A percentile compares a stretch with the other conserved stretches of the same genome.
Evolutionary conservation across 2,888 invertebrate genomes (phyloP).

Genomic region (Netelia inedita): DNA sequence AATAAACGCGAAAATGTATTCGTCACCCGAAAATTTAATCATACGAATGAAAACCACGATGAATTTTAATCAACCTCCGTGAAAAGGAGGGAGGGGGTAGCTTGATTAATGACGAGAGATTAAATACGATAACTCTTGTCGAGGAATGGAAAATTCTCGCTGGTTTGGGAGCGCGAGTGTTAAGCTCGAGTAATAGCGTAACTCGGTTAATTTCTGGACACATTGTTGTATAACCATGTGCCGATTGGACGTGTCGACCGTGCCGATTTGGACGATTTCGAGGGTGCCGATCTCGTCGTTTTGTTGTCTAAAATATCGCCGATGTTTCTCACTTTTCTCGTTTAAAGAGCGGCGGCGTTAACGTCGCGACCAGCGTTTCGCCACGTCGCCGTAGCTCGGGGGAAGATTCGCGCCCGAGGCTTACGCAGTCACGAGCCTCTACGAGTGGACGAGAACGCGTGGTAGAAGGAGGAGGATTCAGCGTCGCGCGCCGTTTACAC

Average conservation of each 20-base stretch:
- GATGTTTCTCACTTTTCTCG: constrained; percentile 65
- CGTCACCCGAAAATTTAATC: background rate
- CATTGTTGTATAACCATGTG: constrained; percentile 37
- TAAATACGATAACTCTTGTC: constrained; percentile 67
- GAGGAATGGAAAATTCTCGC: constrained; percentile 64
- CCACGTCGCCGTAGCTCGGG: constrained; percentile 9
- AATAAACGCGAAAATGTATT: constrained; percentile 30
- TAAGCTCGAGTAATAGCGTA: constrained; percentile 52
- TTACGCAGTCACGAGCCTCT: background rate
- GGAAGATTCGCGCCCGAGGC: background rate
- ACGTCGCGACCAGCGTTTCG: constrained; percentile 70
- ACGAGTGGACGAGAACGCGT: background rate
- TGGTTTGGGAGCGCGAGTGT: constrained; percentile 6
- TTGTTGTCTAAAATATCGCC: constrained; percentile 73
- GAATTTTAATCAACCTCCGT: constrained; percentile 56
- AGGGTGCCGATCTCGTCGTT: constrained; percentile 76
- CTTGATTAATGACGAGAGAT: constrained; percentile 69
- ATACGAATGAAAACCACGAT: constrained; percentile 1
- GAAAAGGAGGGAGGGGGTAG: constrained; percentile 10
- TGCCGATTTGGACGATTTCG: constrained; percentile 82
- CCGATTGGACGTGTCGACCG: too few species aligned
- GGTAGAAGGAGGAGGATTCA: background rate
- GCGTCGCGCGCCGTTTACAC: background rate
- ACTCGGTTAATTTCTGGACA: constrained; percentile 80
- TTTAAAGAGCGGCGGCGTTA: constrained; percentile 77